Evolutionary conservation across 2,797 vertebrate species (phyloP).

Genomic region (Phoeniculus purpureus): DNA sequence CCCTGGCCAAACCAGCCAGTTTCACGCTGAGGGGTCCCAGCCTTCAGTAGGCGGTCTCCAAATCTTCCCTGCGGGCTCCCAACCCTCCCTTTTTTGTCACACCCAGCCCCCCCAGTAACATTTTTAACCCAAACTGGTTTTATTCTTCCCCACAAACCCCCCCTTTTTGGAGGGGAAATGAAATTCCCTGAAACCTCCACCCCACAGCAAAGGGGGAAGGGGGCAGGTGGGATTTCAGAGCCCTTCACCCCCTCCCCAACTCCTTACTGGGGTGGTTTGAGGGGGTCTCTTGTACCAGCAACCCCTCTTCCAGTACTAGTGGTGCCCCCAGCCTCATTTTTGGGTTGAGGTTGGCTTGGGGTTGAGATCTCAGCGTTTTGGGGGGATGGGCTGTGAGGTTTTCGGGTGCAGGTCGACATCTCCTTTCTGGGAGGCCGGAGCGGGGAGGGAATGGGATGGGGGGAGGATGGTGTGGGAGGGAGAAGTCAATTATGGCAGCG

Average conservation of each 20-base stretch:
- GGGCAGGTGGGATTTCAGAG: background rate
- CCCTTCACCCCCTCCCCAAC: too few relatives aligned
- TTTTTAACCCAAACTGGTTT: background rate
- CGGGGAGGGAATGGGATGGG: too few relatives aligned
- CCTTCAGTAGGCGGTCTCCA: background rate
- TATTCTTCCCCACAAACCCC: background rate
- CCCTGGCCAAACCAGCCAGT: background rate
- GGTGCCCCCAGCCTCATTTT: background rate
- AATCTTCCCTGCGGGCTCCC: background rate
- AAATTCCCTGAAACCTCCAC: background rate
- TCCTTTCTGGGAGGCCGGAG: background rate
- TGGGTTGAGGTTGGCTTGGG: background rate
- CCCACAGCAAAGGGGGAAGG: background rate
- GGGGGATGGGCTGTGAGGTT: background rate
- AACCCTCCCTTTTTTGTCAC: background rate
- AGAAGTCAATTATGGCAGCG: background rate
- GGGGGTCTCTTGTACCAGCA: background rate
- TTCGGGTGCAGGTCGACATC: background rate
- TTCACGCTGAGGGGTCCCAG: background rate
- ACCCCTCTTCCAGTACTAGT: background rate
- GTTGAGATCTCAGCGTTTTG: accelerated
- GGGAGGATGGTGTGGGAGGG: background rate
- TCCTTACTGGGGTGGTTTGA: background rate
- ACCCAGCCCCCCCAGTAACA: background rate
- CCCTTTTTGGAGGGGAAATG: background rate